Percentiles rank a stretch among this genome's conserved stretches.
These are phyloP conservation scores for Petroica traversi DNA, from an alignment of 2,113 vertebrate species.

Conservation along the genomic window DNA sequence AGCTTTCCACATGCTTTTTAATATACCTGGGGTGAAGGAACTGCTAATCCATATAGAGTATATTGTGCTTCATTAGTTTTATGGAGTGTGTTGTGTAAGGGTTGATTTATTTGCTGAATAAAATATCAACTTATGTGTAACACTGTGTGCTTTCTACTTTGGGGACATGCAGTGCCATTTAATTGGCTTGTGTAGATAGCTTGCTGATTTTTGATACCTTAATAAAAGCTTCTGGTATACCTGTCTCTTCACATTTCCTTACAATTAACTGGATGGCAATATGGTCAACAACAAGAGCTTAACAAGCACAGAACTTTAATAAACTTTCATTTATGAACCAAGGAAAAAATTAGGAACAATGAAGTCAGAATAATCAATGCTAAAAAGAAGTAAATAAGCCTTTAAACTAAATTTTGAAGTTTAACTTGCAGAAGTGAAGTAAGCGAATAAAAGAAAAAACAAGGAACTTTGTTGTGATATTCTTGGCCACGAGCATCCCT, in stretches of 20 bases:
- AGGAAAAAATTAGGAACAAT: not conserved
- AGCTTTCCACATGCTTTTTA: not conserved
- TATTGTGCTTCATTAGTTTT: not conserved
- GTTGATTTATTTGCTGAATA: slow-evolving; percentile 22
- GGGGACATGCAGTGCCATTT: not conserved
- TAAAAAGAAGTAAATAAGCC: not conserved
- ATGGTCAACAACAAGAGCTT: not conserved
- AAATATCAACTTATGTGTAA: not conserved
- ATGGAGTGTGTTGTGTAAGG: not conserved
- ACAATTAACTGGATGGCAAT: not conserved
- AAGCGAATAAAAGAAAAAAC: not conserved
- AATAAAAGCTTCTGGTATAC: slow-evolving; percentile 28
- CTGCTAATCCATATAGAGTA: not conserved
- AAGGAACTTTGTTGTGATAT: not conserved
- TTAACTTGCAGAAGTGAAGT: not conserved
- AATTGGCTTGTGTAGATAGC: slow-evolving; percentile 1
- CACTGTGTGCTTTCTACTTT: not conserved
- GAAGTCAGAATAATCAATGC: not conserved
- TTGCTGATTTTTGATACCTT: not conserved
- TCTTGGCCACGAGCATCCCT: not conserved
- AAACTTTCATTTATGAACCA: not conserved
- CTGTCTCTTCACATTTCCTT: slow-evolving; percentile 27
- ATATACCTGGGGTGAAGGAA: not conserved
- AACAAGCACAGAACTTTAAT: not conserved
- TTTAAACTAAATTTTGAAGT: not conserved